Evolutionary conservation across 2,888 invertebrate genomes (phyloP).

Genomic region (Frankliniella fusca): DNA sequence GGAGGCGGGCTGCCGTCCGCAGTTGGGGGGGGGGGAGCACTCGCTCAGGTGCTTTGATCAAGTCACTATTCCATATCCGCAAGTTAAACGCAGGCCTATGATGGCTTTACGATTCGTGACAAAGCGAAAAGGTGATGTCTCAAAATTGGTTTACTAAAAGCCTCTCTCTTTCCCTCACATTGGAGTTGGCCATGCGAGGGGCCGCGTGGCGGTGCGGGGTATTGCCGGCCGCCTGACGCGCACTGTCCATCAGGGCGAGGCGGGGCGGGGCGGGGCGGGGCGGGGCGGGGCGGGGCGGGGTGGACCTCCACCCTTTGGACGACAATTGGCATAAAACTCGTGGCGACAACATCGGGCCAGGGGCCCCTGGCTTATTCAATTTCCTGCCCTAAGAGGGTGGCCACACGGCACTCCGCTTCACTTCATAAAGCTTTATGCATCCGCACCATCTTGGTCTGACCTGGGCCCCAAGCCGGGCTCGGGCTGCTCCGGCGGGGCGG

Average conservation of each 20-base stretch:
- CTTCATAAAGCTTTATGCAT: constrained; percentile 26
- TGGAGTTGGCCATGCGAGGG: too few species aligned
- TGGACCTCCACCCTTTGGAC: neutral
- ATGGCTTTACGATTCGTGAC: too few species aligned
- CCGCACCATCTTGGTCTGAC: neutral
- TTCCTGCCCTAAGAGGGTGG: constrained; percentile 13
- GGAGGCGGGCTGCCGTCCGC: too few species aligned
- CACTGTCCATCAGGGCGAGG: neutral
- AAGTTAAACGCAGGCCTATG: too few species aligned
- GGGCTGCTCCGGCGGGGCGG: neutral
- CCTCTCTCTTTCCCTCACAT: too few species aligned
- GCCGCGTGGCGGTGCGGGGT: too few species aligned
- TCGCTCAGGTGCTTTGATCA: too few species aligned
- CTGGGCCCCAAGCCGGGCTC: neutral
- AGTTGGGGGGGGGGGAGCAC: too few species aligned
- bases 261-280: neutral
- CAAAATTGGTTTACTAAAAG: too few species aligned
- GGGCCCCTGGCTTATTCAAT: constrained; percentile 14
- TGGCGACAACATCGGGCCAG: neutral
- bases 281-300: neutral
- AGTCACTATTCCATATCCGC: too few species aligned
- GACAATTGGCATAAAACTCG: neutral
- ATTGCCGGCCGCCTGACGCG: too few species aligned
- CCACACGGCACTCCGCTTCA: neutral
- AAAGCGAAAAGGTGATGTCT: too few species aligned